phyloP scores from a whole-genome alignment of 2,888 invertebrate genomes.

The Sepioteuthis lessoniana region DNA sequence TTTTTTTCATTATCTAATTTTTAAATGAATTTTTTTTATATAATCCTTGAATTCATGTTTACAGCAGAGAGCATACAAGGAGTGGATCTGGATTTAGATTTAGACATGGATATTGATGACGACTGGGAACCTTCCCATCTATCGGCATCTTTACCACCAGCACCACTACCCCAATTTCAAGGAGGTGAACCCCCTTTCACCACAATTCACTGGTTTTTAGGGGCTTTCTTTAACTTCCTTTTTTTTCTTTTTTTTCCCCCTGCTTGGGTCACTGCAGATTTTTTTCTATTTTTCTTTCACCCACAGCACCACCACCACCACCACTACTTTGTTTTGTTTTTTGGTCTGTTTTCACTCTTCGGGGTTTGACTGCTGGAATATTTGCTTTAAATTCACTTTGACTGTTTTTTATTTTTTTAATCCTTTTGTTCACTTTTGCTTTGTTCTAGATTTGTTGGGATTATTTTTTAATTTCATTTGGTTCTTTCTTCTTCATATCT shows the following conservation, averaged over 20 bases:
- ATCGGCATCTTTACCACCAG: not conserved
- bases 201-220: not conserved
- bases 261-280: constrained; percentile 44
- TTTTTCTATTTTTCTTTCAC: not conserved
- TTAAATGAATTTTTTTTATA: not conserved
- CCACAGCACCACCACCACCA: not conserved
- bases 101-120: constrained; percentile 56
- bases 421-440: not conserved
- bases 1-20: constrained; percentile 46
- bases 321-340: not conserved
- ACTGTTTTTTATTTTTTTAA: not conserved
- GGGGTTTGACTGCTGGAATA: not conserved
- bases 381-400: not conserved
- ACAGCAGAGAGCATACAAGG: constrained; percentile 62
- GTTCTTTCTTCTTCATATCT: not conserved
- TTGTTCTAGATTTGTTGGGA: not conserved
- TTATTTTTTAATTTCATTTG: not conserved
- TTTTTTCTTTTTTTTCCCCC: not conserved
- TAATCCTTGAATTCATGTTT: constrained; percentile 56
- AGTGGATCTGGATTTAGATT: constrained; percentile 62
- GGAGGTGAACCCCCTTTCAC: constrained; percentile 38
- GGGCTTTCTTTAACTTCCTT: not conserved
- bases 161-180: not conserved
- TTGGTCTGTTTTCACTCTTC: not conserved
- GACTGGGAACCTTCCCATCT: constrained; percentile 54